Evolutionary conservation across 2,888 invertebrate species (phyloP), one percentile per base, ranked within the genome.

Genomic region (Laspeyria flexula): DNA sequence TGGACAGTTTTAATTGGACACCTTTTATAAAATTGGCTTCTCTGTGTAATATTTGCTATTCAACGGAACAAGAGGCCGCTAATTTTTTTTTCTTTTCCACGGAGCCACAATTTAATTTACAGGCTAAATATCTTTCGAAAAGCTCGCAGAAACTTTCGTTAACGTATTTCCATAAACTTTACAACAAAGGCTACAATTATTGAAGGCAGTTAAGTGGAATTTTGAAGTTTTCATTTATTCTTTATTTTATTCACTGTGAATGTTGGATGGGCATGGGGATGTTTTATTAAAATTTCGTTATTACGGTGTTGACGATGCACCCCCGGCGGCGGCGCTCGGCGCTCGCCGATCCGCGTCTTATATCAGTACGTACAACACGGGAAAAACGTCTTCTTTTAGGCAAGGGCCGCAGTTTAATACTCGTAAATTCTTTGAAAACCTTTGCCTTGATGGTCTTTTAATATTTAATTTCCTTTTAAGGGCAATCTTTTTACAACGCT

Each of bases 401-500:
- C 67, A 76, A 75, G 70, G 79, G 71, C 71, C 79, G 73, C 78
- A 75, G 80, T 80, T 85, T 84, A 85, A 85, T 84, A 77, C 83
- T 81, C 81, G 79, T 81, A 82, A 86, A 83, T 85, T 85, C 80
- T 82, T 85, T 83, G 76, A 79, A 80, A 85, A 83, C 80, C 80
- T 82, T 83, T 76, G 72, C 79, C 65, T 70, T 81, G 82, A 83
- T 86, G 81, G 79, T 79, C 77, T 86, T 88, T 90, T 86, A 87
- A 87, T 89, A 88, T 89, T 88, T 88, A 87, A 89, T 88, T 86
- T 87, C 79, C 80, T 79, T 79, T 82, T 81, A 83, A 80, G 79
- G 76, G 73, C 74, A 66, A 71, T 71, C 66, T 73, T 75, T 75
- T 74, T 66, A 48, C 56, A 52, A 59, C 35, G 67, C 67, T 75